A percentile compares a stretch with the other conserved stretches of the same genome.
These are phyloP conservation scores for Atlantisia rogersi DNA, from an alignment of 2,113 vertebrate genomes.

Conservation along the genomic window DNA sequence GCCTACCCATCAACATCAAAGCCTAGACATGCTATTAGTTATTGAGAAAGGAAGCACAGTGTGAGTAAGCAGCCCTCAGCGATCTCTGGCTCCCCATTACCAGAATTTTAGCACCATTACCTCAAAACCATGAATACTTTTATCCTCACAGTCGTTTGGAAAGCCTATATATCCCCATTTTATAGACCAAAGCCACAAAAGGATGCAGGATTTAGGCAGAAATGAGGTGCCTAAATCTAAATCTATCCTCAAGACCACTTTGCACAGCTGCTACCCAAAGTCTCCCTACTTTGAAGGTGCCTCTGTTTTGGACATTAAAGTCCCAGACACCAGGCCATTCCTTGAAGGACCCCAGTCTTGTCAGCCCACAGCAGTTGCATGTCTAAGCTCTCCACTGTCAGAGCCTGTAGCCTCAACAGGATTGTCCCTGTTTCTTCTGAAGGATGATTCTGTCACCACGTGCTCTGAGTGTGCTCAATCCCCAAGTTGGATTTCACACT, in stretches of 20 bases:
- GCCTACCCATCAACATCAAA: constrained; percentile 66
- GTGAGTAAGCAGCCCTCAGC: constrained; percentile 58
- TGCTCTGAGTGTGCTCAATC: background rate
- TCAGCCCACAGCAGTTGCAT: background rate
- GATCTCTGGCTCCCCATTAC: constrained; percentile 47
- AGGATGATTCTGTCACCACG: background rate
- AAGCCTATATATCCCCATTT: constrained; percentile 22
- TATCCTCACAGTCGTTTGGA: constrained; percentile 44
- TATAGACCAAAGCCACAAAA: constrained; percentile 15
- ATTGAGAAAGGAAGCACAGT: constrained; percentile 32
- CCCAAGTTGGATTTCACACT: background rate
- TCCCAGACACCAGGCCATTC: background rate
- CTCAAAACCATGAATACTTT: constrained; percentile 61
- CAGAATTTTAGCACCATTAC: constrained; percentile 68
- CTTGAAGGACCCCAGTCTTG: background rate
- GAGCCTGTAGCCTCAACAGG: background rate
- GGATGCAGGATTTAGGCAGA: background rate
- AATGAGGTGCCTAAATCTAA: background rate
- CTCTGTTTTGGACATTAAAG: background rate
- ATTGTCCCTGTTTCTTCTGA: background rate
- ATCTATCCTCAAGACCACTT: background rate
- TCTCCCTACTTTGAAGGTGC: background rate
- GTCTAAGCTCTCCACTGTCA: background rate
- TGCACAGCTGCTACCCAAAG: background rate
- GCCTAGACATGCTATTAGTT: constrained; percentile 61